Evolutionary conservation across 2,113 vertebrate genomes (phyloP), one percentile per base, ranked within the genome.

Genomic region (Diphyllodes magnificus): DNA sequence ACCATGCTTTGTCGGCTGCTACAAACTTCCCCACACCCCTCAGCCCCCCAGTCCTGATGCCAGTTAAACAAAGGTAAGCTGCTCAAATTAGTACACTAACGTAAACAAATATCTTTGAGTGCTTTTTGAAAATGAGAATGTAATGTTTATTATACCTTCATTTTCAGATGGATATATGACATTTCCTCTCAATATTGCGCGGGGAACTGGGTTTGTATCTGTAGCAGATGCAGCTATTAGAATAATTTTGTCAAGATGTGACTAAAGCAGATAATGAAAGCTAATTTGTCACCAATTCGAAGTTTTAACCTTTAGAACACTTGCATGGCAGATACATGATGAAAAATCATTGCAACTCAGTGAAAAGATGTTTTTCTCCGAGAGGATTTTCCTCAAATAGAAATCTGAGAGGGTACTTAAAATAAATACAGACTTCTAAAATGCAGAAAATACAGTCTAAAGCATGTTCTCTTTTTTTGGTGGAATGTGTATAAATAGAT

Each of bases 1-100:
- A 99, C 97, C 97, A 93, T 98, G 98, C 98, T 98, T 98, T 98
- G 98, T 98, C 92, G 97, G 97, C 98, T 97, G 98, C 97, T 98
- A 90, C 97, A 97, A 95, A 97, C 96, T 94, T 96, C 97, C 97
- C 97, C 91, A 89, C 51, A 84, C 50, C 81, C 80, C 84, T 6
- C 23, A 1, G 42, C 59, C 70, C 90, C 83, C 65, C 39, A 57
- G 37, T 53, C 61, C 95, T 94, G 88, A 95, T 90, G 97, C 96
- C 94, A 88, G 96, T 91, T 96, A 95, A 97, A 97, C 95, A 97
- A 97, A 97, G 95, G 95, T 97, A 95, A 96, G 93, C 92, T 66
- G 30, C 89, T 96, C 93, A 87, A 97, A 94, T 85, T 65, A 87
- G 92, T 85, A 76, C 82, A 94, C 42, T 73, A 87, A 95, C 80